Conservation (phyloP, 2,113 vertebrate species). For the Isichthys henryi region DNA sequence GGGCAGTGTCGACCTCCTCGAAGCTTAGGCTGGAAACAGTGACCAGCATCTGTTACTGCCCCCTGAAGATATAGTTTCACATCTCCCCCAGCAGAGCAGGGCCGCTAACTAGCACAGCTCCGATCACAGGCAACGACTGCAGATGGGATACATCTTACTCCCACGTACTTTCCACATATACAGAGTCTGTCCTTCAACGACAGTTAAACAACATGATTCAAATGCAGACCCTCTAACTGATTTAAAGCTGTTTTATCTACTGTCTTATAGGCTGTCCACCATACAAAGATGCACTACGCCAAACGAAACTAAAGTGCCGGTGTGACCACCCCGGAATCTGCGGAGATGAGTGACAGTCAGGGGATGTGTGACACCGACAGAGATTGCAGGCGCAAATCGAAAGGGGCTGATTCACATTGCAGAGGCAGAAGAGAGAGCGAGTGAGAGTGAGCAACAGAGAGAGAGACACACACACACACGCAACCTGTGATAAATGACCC, state of each 20-base stretch:
- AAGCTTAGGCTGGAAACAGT: neutral
- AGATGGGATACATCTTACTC: neutral
- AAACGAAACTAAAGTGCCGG: neutral
- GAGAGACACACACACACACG: neutral
- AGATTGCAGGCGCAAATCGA: neutral
- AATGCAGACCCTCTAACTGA: neutral
- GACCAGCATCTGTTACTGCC: neutral
- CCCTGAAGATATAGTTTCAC: neutral
- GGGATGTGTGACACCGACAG: neutral
- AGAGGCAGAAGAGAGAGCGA: neutral
- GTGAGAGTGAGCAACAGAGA: neutral
- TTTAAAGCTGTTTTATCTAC: neutral
- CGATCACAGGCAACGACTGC: neutral
- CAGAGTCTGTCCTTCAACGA: neutral
- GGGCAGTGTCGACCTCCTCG: neutral
- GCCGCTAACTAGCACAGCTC: neutral
- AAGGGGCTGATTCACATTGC: conserved; percentile 15
- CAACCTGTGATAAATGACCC: neutral
- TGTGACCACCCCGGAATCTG: neutral
- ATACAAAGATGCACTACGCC: neutral
- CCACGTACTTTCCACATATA: neutral
- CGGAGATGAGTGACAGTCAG: neutral
- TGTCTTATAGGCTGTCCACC: neutral
- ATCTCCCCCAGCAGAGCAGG: neutral
- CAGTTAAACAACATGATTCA: neutral